Evolutionary conservation across 2,113 vertebrate genomes (phyloP).

Genomic region (Heloderma charlesbogerti): DNA sequence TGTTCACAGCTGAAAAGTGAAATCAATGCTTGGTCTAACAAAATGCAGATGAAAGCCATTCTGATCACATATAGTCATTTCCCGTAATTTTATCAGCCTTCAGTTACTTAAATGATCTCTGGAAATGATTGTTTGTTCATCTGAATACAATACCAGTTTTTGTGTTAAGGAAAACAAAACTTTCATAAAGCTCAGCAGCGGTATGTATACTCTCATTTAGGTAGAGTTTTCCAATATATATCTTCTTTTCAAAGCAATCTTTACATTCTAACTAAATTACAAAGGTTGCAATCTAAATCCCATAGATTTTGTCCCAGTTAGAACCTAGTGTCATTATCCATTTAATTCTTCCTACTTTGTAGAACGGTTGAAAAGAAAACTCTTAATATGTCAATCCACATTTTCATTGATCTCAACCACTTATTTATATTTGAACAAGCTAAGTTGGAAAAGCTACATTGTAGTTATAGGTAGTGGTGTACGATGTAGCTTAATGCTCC

Average conservation of each 20-base stretch:
- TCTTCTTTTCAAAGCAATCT: constrained; percentile 53
- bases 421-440: constrained; percentile 72
- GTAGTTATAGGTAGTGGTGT: constrained; percentile 58
- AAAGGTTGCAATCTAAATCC: constrained; percentile 57
- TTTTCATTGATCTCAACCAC: constrained; percentile 65
- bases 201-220: constrained; percentile 50
- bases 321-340: constrained; percentile 62
- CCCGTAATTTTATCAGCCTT: constrained; percentile 85
- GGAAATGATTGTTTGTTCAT: constrained; percentile 76
- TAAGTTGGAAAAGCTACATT: constrained; percentile 62
- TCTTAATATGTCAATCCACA: constrained; percentile 61
- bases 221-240: constrained; percentile 54
- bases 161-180: constrained; percentile 73
- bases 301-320: constrained; percentile 49
- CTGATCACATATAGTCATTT: constrained; percentile 82
- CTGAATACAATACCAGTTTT: constrained; percentile 71
- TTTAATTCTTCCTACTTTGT: constrained; percentile 65
- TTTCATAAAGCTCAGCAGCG: constrained; percentile 55
- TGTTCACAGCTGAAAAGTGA: constrained; percentile 83
- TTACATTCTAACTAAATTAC: constrained; percentile 33
- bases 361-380: constrained; percentile 62
- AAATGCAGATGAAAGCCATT: constrained; percentile 86
- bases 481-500: constrained; percentile 69
- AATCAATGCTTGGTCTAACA: constrained; percentile 80
- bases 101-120: constrained; percentile 77